A percentile compares a stretch with the other conserved stretches of the same genome.
These are phyloP conservation scores for Orius insidiosus DNA, from an alignment of 1,140 invertebrate genomes.

Conservation along the genomic window DNA sequence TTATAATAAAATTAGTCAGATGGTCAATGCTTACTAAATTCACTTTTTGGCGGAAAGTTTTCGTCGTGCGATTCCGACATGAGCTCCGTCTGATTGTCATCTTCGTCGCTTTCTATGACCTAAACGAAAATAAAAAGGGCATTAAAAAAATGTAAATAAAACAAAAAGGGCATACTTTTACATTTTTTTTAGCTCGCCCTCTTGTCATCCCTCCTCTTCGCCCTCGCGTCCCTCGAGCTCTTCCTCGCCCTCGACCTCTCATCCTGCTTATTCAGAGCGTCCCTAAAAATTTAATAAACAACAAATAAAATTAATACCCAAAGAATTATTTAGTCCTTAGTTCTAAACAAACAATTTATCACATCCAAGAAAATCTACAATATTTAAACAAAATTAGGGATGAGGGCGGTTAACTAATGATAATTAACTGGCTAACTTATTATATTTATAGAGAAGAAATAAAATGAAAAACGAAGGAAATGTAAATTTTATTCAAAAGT, in stretches of 20 bases:
- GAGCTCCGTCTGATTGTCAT: conserved; percentile 40
- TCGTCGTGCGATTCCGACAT: conserved; percentile 29
- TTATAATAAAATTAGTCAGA: neutral
- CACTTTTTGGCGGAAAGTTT: conserved; percentile 27
- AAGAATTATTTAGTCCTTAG: too few species aligned
- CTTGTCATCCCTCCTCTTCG: conserved; percentile 43
- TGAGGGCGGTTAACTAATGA: too few species aligned
- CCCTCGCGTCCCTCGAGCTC: conserved; percentile 34
- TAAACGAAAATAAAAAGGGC: conserved; percentile 15
- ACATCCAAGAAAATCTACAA: too few species aligned
- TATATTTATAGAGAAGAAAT: too few species aligned
- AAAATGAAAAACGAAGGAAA: too few species aligned
- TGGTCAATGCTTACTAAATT: conserved; percentile 21
- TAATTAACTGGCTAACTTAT: too few species aligned
- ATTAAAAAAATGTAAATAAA: conserved; percentile 6
- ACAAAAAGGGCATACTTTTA: conserved; percentile 31
- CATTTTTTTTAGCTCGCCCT: conserved; percentile 50
- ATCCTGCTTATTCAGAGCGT: conserved; percentile 15
- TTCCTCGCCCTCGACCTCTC: conserved; percentile 33
- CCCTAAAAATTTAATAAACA: too few species aligned
- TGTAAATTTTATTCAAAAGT: too few species aligned
- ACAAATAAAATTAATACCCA: too few species aligned
- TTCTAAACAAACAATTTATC: too few species aligned
- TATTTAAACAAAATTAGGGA: too few species aligned
- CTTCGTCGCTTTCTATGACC: conserved; percentile 53